Conservation (phyloP, 2,888 invertebrate species). For the Tipula helvola region DNA sequence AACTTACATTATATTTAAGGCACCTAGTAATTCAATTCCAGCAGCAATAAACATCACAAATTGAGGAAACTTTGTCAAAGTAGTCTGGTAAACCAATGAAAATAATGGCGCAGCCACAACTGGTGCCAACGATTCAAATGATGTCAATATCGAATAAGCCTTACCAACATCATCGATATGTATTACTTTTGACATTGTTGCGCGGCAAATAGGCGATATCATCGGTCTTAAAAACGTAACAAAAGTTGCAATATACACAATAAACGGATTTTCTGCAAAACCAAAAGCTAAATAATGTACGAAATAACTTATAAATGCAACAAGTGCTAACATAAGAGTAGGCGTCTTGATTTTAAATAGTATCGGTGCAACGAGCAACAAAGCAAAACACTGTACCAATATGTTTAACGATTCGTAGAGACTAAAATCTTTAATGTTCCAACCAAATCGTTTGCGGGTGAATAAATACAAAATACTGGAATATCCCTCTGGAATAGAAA, state of each 20-base stretch:
- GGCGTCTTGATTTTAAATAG: conserved; percentile 36
- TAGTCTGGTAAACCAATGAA: conserved; percentile 43
- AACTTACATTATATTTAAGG: neutral
- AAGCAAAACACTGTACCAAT: conserved; percentile 42
- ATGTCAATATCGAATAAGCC: conserved; percentile 53
- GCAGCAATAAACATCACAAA: neutral
- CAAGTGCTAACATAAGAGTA: conserved; percentile 23
- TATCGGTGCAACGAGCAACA: conserved; percentile 44
- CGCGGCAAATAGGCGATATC: conserved; percentile 33
- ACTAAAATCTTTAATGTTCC: conserved; percentile 31
- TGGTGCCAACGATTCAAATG: conserved; percentile 49
- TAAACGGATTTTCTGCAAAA: conserved; percentile 28
- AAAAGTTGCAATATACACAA: conserved; percentile 22
- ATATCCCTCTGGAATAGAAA: conserved; percentile 19
- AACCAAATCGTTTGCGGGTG: conserved; percentile 29
- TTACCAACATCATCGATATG: conserved; percentile 40
- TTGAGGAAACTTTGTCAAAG: neutral
- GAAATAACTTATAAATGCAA: conserved; percentile 27
- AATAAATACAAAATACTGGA: conserved; percentile 41
- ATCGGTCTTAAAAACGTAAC: conserved; percentile 22
- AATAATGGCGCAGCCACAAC: conserved; percentile 49
- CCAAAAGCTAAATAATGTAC: conserved; percentile 30
- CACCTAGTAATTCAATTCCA: neutral
- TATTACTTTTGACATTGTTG: conserved; percentile 31
- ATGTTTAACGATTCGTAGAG: conserved; percentile 37